These are phyloP conservation scores for Latrodectus elegans DNA, from an alignment of 2,888 invertebrate genomes.

Conservation along the genomic window DNA sequence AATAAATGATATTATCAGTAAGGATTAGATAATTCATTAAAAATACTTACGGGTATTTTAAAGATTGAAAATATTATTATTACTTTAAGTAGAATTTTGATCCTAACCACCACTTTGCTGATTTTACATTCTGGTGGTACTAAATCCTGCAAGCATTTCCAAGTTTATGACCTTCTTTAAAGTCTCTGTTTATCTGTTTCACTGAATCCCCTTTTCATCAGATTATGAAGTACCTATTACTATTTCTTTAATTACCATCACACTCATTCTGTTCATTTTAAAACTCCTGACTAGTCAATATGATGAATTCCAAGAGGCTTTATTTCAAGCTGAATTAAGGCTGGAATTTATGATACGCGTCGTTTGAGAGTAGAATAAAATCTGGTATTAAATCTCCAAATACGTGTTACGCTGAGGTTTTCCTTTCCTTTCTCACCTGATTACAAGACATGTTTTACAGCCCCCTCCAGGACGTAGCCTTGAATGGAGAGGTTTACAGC, in stretches of 20 bases:
- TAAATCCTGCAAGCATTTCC: background rate
- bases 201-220: background rate
- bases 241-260: background rate
- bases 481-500: slow-evolving; percentile 18
- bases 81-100: too few species aligned
- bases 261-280: background rate
- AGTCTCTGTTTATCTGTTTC: background rate
- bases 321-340: background rate
- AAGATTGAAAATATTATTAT: too few species aligned
- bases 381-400: slow-evolving; percentile 31
- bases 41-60: too few species aligned
- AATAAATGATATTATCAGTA: too few species aligned
- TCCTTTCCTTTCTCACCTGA: slow-evolving; percentile 21
- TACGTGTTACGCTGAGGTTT: background rate
- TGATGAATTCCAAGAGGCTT: slow-evolving; percentile 1
- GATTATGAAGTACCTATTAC: background rate
- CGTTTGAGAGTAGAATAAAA: slow-evolving; percentile 21
- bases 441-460: slow-evolving; percentile 42
- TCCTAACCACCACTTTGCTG: too few species aligned
- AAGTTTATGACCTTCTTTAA: background rate
- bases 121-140: too few species aligned
- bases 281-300: slow-evolving; percentile 1
- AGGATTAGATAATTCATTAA: too few species aligned
- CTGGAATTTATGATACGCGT: background rate
- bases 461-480: background rate